Evolutionary conservation across 1,140 invertebrate genomes (phyloP), one percentile per base, ranked within the genome.

Genomic region (Kradibia gibbosae): DNA sequence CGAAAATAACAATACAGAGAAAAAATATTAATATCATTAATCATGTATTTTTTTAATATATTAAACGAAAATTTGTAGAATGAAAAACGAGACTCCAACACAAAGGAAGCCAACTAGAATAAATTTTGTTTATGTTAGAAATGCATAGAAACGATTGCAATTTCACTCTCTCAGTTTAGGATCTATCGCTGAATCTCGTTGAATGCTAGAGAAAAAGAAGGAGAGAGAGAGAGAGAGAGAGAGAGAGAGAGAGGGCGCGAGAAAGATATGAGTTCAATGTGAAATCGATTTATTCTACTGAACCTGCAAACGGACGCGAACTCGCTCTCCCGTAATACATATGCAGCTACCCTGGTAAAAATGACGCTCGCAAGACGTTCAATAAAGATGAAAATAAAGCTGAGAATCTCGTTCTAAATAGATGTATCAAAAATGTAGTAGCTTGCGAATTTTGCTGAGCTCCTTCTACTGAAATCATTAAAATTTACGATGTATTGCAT

Each of bases 231-330:
- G 74, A 8, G 74, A 20, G 25, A 7, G 34, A 60, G 42, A 36
- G 28, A 11, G 62, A 25, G 62, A 31, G 31, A 20, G 28, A 34
- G 34, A 3, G 60, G 15, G 3, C 3, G 22, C 28, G 55, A 28
- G 65, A 70, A 5, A 11, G 22, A 42, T 39, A 42, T 25, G 28
- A 39, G 28, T 72, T 53, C 78, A 75, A 83, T 80, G 70, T 34
- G 42, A 76, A 83, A 76, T 80, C 84, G 79, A 83, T 71, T 85
- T 84, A 85, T 84, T 84, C 80, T 74, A 10, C 62, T 42, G 45
- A 78, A 65, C 31, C 34, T 80, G 62, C 62, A 71, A 75, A 57
- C 50, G 48, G 31, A 57, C 48, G 39, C 25, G 53, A 53, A 45
- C 45, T 55, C 42, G 15, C 25, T 25, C 34, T 48, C 62, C 34